Percentiles rank a stretch among this genome's conserved stretches.
phyloP scores from a whole-genome alignment of 2,888 invertebrate species.

The Tenthredo amoena region DNA sequence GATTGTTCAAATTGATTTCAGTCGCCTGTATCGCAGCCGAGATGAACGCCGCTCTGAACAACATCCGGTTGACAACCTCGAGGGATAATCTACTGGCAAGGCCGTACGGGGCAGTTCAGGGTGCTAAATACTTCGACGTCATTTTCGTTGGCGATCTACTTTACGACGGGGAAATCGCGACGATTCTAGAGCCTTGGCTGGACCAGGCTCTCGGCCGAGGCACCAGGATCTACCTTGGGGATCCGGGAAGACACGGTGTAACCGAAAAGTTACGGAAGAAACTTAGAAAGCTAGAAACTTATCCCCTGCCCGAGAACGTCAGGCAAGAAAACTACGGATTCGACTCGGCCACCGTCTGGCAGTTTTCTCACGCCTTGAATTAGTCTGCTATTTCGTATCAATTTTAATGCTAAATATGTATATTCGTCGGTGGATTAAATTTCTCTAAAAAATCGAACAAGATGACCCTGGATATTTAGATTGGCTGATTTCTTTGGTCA shows the following conservation, averaged over 20 bases:
- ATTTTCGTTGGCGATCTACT: constrained; percentile 87
- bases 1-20: constrained; percentile 70
- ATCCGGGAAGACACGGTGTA: constrained; percentile 82
- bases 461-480: background rate
- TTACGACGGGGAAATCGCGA: constrained; percentile 83
- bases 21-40: constrained; percentile 79
- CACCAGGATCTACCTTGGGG: constrained; percentile 80
- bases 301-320: constrained; percentile 77
- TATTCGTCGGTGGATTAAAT: background rate
- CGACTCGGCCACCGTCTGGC: constrained; percentile 79
- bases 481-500: background rate
- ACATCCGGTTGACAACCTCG: constrained; percentile 75
- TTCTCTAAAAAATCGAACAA: background rate
- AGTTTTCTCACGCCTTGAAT: constrained; percentile 54
- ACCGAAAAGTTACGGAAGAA: constrained; percentile 74
- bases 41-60: constrained; percentile 80
- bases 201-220: constrained; percentile 59
- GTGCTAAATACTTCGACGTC: constrained; percentile 78
- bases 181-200: constrained; percentile 81
- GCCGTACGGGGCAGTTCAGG: constrained; percentile 45
- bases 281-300: constrained; percentile 77
- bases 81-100: constrained; percentile 78
- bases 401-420: background rate
- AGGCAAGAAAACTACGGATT: constrained; percentile 81
- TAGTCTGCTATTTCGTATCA: background rate